Evolutionary conservation across 1,140 invertebrate genomes (phyloP), one percentile per base, ranked within the genome.

Genomic region (Caerostris darwini): DNA sequence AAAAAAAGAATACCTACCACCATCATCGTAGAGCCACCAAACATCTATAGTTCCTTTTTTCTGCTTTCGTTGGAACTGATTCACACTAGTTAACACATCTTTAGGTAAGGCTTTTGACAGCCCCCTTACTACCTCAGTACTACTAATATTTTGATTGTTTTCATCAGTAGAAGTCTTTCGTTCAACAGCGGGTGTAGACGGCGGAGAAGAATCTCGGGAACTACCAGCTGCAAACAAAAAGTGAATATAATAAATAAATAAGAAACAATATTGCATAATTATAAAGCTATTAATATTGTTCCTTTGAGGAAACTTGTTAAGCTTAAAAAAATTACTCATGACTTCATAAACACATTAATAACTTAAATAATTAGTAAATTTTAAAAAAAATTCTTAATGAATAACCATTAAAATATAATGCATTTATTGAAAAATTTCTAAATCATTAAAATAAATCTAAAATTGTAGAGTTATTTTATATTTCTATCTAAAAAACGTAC

Each of bases 21-120:
- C 97, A 95, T 97, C 97, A 96, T 97, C 97, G 95, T 97, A 97
- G 6, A 97, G 95, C 97, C 97, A 97, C 97, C 97, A 97, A 12
- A 97, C 97, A 96, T 97, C 97, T 93, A 97, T 97, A 1, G 96
- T 96, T 57, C 97, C 97, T 94, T 96, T 96, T 77, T 96, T 95
- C 85, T 96, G 96, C 94, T 96, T 96, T 10, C 85, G 50, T 14
- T 94, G 93, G 77, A 95, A 95, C 81, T 95, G 94, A 50, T 95
- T 94, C 3, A 95, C 94, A 86, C 88, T 83, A 3, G 91, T 57
- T 19, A 95, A 71, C 12, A 95, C 94, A 82, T 94, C 94, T 86
- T 95, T 94, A 6, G 94, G 94, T 19, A 94, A 87, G 6, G 71
- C 93, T 71, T 90, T 94, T 12, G 93, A 94, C 56, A 94, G 34